phyloP scores from a whole-genome alignment of 2,888 invertebrate species.

The Phlogophora meticulosa region DNA sequence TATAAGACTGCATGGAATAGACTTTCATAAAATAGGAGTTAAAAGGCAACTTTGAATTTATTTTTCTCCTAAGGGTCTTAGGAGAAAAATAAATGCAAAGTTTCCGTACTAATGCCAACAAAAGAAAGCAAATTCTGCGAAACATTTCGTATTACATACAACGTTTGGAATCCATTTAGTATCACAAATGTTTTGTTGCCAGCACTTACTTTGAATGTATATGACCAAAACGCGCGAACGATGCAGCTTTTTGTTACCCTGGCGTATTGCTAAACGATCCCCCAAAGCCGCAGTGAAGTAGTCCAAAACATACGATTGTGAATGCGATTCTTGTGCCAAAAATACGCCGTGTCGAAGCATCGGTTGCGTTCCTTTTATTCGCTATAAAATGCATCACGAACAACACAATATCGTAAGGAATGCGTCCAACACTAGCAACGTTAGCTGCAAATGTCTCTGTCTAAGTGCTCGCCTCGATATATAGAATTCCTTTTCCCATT shows the following conservation, averaged over 20 bases:
- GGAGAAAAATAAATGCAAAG: too few relatives aligned
- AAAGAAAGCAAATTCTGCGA: slow-evolving; percentile 24
- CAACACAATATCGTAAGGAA: slow-evolving; percentile 58
- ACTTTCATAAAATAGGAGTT: neutral
- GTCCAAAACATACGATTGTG: slow-evolving; percentile 56
- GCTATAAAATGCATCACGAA: slow-evolving; percentile 63
- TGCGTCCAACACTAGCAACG: slow-evolving; percentile 42
- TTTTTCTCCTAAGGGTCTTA: slow-evolving; percentile 3
- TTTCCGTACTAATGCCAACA: slow-evolving; percentile 4
- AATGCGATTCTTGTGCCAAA: slow-evolving; percentile 65
- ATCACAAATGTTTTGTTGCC: slow-evolving; percentile 59
- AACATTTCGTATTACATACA: slow-evolving; percentile 34
- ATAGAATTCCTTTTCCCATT: slow-evolving; percentile 36
- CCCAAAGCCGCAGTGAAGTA: slow-evolving; percentile 49
- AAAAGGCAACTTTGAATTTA: slow-evolving; percentile 9
- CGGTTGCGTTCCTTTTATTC: slow-evolving; percentile 55
- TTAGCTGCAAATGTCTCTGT: slow-evolving; percentile 35
- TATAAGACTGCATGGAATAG: neutral
- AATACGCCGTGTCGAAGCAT: slow-evolving; percentile 59
- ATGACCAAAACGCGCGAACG: slow-evolving; percentile 56
- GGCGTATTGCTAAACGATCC: slow-evolving; percentile 63
- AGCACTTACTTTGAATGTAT: slow-evolving; percentile 54
- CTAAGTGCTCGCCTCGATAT: slow-evolving; percentile 44
- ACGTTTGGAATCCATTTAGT: slow-evolving; percentile 50
- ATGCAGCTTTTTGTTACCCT: slow-evolving; percentile 53